Base-by-base conservation (phyloP, 2,888 invertebrate genomes). In the Leistus spinibarbis region DNA sequence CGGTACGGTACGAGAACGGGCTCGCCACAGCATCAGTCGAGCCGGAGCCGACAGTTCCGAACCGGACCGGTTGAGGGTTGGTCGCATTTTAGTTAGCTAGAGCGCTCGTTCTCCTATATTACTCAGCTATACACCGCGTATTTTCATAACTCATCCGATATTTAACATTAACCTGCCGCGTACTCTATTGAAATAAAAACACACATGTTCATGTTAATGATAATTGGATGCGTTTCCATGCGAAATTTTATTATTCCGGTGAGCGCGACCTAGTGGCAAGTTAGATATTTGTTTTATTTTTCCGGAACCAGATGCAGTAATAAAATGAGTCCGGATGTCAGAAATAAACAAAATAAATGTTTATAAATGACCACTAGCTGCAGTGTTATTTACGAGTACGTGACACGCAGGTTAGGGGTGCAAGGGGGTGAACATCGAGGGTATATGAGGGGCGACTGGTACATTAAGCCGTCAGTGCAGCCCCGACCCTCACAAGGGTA, bases 41-140 rank as follows among this genome's bases (percentile, higher is more conserved):
- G 57, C 65, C 9, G 64, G 68, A 69, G 63, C 69, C 62, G 87
- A 86, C 86, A 87, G 87, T 75, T 69, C 69, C 24, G 69, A 69
- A 27, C 56, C 56, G 69, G 54, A 60, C 16, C 17, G 23, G 66
- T 40, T 19, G 54, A 56, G 54, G 54, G 54, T 40, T 60, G 63
- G 67, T 24, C 69, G 74, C 24, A 65, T 20, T 23, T 1, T 19
- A 66, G 53, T 17, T 23, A 22, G 17, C 22, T 20, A 10, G 54
- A 3, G 60, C 10, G 16, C 24, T 64, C 64, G 66, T 24, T 22
- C 56, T 54, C n/a, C n/a, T 53, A 53, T 24, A 13, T 22, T 63
- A 23, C 23, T 63, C 66, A 40, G 40, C 17, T 17, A 17, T 53
- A 53, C 17, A 16, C 66, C 17, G 27, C 16, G 27, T 64, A 64